Conservation (phyloP, 2,888 invertebrate species). For the Agrochola circellaris region DNA sequence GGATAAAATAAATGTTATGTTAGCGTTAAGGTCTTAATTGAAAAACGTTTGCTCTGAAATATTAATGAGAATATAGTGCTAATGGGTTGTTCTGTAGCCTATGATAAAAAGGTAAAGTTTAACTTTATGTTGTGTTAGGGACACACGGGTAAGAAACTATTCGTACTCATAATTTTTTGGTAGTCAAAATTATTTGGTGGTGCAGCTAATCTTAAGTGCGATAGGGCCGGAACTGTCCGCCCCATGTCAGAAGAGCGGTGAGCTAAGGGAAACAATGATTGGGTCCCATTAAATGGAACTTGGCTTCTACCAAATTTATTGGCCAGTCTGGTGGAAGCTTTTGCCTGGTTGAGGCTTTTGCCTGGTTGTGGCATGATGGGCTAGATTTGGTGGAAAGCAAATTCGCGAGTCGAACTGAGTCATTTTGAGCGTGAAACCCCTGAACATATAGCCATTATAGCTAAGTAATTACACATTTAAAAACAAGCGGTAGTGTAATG, state of each 20-base stretch:
- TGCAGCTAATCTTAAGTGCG: neutral
- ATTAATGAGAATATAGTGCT: conserved; percentile 46
- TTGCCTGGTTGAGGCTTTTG: too few relatives aligned
- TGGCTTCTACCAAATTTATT: neutral
- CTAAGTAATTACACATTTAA: too few relatives aligned
- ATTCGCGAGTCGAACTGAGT: too few relatives aligned
- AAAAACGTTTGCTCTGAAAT: conserved; percentile 43
- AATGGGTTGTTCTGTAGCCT: conserved; percentile 31
- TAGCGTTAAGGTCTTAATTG: conserved; percentile 33
- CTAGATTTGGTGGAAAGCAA: too few relatives aligned
- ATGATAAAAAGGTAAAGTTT: conserved; percentile 28
- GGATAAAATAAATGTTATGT: conserved; percentile 20
- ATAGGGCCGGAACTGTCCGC: neutral
- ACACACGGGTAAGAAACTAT: neutral
- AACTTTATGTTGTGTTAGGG: conserved; percentile 11
- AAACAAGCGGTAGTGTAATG: too few relatives aligned
- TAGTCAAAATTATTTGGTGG: neutral
- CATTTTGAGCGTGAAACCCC: too few relatives aligned
- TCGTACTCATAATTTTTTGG: too few relatives aligned
- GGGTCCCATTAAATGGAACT: neutral
- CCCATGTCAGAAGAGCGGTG: neutral
- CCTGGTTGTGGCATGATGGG: too few relatives aligned
- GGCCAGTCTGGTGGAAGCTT: neutral
- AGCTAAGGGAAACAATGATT: neutral
- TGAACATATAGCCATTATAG: too few relatives aligned